Percentiles rank a stretch among this genome's conserved stretches.
These are phyloP conservation scores for Tetramorium simillimum DNA, from an alignment of 1,140 invertebrate genomes.

Conservation along the genomic window DNA sequence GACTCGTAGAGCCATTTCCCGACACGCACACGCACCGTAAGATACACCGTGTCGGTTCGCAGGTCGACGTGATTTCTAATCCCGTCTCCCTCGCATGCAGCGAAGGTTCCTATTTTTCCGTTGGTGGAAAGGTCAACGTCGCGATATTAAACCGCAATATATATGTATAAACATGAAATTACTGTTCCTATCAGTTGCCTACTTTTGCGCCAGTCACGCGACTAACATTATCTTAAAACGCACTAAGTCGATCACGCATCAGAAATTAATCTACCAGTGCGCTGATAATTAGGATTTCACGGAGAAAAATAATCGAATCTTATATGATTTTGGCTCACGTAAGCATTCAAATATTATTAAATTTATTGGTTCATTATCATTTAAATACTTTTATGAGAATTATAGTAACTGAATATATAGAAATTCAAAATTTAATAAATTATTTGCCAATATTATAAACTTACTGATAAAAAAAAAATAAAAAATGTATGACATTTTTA, in stretches of 20 bases:
- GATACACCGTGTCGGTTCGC: conserved; percentile 47
- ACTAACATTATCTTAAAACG: conserved; percentile 53
- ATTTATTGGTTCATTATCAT: not conserved
- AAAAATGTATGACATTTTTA: not conserved
- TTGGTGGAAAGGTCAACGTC: conserved; percentile 45
- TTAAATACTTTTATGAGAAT: not conserved
- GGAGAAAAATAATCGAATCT: not conserved
- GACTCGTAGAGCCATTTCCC: conserved; percentile 14
- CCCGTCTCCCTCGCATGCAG: not conserved
- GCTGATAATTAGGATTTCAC: conserved; percentile 5
- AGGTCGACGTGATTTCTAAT: conserved; percentile 43
- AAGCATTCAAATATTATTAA: not conserved
- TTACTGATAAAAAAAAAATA: too few relatives aligned
- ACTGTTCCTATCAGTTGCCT: conserved; percentile 55
- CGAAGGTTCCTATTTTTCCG: conserved; percentile 53
- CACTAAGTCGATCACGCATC: conserved; percentile 16
- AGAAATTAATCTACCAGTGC: conserved; percentile 26
- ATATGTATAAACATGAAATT: conserved; percentile 26
- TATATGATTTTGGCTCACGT: not conserved
- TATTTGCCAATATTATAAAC: not conserved
- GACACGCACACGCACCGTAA: conserved; percentile 31
- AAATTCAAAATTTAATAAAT: not conserved
- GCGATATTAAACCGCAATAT: conserved; percentile 49
- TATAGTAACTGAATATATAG: too few relatives aligned
- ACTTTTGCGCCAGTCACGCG: conserved; percentile 47